Percentiles rank a stretch among this genome's conserved stretches.
phyloP scores from a whole-genome alignment of 2,888 invertebrate genomes.

The Anorthoa munda region DNA sequence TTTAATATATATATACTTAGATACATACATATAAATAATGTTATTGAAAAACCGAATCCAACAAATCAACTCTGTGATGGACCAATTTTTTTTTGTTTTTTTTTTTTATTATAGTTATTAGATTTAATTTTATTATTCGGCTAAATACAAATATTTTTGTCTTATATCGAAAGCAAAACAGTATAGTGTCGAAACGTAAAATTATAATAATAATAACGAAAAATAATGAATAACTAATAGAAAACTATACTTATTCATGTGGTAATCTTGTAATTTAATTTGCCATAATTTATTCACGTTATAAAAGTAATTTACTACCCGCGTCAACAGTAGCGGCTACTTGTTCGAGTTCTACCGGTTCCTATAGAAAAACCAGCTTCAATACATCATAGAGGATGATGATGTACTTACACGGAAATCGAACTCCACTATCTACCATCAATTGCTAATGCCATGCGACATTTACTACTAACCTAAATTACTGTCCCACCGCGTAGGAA shows the following conservation, averaged over 20 bases:
- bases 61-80: no score
- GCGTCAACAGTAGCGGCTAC: neutral
- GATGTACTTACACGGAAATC: conserved; percentile 25
- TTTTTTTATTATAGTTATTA: no score
- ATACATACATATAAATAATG: no score
- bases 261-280: neutral
- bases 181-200: neutral
- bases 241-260: neutral
- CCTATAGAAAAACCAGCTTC: conserved; percentile 26
- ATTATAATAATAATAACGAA: neutral
- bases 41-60: no score
- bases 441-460: neutral
- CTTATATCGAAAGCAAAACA: neutral
- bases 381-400: conserved; percentile 14
- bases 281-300: conserved; percentile 1
- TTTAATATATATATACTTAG: no score
- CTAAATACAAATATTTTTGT: no score
- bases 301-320: conserved; percentile 1
- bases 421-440: conserved; percentile 10
- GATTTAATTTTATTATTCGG: no score
- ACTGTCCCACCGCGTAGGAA: neutral
- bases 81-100: no score
- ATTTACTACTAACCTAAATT: neutral
- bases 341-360: conserved; percentile 25
- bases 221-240: neutral